Conservation (phyloP, 2,888 invertebrate species). For the Hoplodrina ambigua region DNA sequence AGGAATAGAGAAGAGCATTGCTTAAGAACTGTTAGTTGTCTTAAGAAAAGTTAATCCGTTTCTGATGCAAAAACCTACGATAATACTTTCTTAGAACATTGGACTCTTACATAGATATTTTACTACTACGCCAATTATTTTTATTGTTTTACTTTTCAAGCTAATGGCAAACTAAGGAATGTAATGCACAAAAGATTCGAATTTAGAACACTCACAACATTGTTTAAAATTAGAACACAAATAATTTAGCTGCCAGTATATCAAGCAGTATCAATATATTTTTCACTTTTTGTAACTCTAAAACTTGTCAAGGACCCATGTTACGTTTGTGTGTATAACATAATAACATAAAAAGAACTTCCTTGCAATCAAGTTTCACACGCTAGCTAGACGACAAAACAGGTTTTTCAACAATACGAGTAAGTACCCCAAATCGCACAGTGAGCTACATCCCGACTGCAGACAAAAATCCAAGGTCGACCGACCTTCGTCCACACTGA, state of each 20-base stretch:
- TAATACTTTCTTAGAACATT: no score
- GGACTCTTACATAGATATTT: no score
- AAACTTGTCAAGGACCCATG: constrained; percentile 20
- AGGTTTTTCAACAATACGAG: constrained; percentile 62
- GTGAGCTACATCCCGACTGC: constrained; percentile 61
- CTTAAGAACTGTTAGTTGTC: constrained; percentile 11
- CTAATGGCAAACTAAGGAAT: no score
- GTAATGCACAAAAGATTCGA: no score
- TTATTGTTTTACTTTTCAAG: no score
- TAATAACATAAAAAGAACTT: constrained; percentile 33
- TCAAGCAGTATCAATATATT: background rate
- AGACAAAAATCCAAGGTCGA: constrained; percentile 67
- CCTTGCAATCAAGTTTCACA: constrained; percentile 49
- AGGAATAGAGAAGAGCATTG: constrained; percentile 24
- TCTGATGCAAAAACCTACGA: background rate
- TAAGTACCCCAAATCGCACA: constrained; percentile 60
- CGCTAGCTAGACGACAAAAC: constrained; percentile 55
- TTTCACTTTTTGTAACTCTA: background rate
- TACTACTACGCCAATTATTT: no score
- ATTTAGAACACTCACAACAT: no score
- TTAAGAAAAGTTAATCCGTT: background rate
- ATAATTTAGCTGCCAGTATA: no score
- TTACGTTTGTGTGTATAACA: constrained; percentile 13
- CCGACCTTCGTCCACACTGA: constrained; percentile 60
- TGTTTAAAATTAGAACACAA: background rate